Percentiles rank a stretch among this genome's conserved stretches.
Evolutionary conservation across 2,113 vertebrate genomes (phyloP).

Genomic region (Brachypteracias leptosomus): DNA sequence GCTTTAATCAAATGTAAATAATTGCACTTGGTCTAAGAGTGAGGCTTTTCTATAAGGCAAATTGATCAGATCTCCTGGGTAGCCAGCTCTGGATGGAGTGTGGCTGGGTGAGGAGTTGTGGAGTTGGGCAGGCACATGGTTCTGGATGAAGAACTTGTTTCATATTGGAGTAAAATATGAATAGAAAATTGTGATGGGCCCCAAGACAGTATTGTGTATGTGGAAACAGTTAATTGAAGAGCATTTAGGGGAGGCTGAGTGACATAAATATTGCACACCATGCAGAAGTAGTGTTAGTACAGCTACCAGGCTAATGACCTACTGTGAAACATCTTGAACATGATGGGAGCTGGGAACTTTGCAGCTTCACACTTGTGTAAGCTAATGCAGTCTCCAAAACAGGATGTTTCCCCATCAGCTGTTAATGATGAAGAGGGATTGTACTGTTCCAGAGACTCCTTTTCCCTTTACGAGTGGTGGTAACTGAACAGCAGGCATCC

Average conservation of each 20-base stretch:
- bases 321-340: conserved; percentile 27
- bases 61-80: not conserved
- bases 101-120: not conserved
- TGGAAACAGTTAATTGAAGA: not conserved
- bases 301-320: not conserved
- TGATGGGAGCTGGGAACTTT: not conserved
- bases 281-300: not conserved
- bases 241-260: not conserved
- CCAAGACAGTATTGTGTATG: not conserved
- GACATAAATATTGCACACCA: not conserved
- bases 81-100: not conserved
- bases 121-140: fast-evolving
- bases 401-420: not conserved
- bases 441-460: not conserved
- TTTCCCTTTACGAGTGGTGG: not conserved
- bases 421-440: not conserved
- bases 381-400: not conserved
- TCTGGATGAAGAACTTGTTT: not conserved
- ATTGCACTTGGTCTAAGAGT: not conserved
- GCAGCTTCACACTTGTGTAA: not conserved
- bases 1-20: conserved; percentile 6
- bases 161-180: not conserved
- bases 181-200: not conserved
- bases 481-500: not conserved
- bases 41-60: not conserved